Evolutionary conservation across 2,797 vertebrate species (phyloP).

Genomic region (Miichthys miiuy): DNA sequence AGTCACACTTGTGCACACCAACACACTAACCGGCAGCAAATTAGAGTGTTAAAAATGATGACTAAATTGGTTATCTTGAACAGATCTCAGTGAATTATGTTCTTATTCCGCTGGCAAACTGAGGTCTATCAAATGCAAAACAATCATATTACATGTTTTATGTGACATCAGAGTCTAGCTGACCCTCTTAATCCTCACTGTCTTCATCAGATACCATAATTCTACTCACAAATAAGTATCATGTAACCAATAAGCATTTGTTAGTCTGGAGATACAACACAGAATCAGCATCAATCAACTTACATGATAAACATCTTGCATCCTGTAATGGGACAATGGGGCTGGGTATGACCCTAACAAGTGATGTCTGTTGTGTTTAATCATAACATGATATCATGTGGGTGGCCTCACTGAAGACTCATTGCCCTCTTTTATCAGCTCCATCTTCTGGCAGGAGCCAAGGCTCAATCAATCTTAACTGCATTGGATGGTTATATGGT

Average conservation of each 20-base stretch:
- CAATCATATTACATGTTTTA: slow-evolving; percentile 37
- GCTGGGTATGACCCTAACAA: slow-evolving; percentile 50
- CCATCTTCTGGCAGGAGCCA: slow-evolving; percentile 57
- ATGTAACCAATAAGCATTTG: slow-evolving; percentile 38
- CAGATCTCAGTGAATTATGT: slow-evolving; percentile 61
- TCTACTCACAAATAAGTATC: slow-evolving; percentile 38
- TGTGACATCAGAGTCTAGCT: slow-evolving; percentile 22
- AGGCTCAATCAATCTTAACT: slow-evolving; percentile 76
- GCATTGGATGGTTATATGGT: slow-evolving; percentile 54
- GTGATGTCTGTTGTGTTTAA: slow-evolving; percentile 62
- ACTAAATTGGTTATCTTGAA: slow-evolving; percentile 67
- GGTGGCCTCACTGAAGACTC: slow-evolving; percentile 59
- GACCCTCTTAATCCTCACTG: slow-evolving; percentile 23
- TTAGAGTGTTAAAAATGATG: slow-evolving; percentile 51
- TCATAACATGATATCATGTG: slow-evolving; percentile 65
- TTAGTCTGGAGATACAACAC: slow-evolving; percentile 46
- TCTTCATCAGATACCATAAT: slow-evolving; percentile 54
- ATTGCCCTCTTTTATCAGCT: slow-evolving; percentile 70
- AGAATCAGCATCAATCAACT: slow-evolving; percentile 66
- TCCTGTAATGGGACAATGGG: slow-evolving; percentile 67
- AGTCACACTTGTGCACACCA: slow-evolving; percentile 5
- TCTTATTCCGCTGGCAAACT: slow-evolving; percentile 7
- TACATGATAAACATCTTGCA: slow-evolving; percentile 68
- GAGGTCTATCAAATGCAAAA: slow-evolving; percentile 12
- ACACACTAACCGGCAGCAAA: slow-evolving; percentile 36